These are phyloP conservation scores for Conomelus anceps DNA, from an alignment of 2,888 invertebrate genomes.

Conservation along the genomic window DNA sequence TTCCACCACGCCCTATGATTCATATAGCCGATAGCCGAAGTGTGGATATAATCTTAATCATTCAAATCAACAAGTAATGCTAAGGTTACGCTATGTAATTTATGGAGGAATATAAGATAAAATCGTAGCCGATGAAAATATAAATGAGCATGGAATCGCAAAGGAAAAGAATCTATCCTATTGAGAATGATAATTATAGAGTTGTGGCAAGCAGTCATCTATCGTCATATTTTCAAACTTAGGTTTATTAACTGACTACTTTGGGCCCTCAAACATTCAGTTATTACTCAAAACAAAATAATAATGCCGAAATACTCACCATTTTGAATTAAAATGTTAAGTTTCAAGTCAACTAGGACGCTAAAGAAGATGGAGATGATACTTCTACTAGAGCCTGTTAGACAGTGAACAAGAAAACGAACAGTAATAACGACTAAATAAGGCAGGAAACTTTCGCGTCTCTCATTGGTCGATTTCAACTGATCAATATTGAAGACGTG, in stretches of 20 bases:
- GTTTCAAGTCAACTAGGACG: neutral
- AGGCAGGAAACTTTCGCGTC: neutral
- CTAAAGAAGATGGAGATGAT: neutral
- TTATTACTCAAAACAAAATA: neutral
- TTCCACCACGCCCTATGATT: too few species aligned
- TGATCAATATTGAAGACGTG: neutral
- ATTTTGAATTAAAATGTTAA: neutral
- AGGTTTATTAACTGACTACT: neutral
- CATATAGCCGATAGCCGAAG: too few species aligned
- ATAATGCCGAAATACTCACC: neutral
- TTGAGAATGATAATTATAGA: too few species aligned
- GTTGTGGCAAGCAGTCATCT: neutral
- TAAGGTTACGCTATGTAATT: too few species aligned
- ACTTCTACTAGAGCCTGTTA: neutral
- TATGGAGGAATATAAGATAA: too few species aligned
- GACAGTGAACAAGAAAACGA: neutral
- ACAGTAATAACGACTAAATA: neutral
- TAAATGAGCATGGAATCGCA: too few species aligned
- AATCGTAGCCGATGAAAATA: too few species aligned
- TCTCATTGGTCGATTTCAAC: neutral
- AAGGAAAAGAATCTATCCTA: too few species aligned
- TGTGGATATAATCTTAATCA: too few species aligned
- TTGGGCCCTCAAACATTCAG: neutral
- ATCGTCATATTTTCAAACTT: neutral
- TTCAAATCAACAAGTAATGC: too few species aligned